phyloP scores from a whole-genome alignment of 2,113 vertebrate genomes.

The Pyrgilauda ruficollis region DNA sequence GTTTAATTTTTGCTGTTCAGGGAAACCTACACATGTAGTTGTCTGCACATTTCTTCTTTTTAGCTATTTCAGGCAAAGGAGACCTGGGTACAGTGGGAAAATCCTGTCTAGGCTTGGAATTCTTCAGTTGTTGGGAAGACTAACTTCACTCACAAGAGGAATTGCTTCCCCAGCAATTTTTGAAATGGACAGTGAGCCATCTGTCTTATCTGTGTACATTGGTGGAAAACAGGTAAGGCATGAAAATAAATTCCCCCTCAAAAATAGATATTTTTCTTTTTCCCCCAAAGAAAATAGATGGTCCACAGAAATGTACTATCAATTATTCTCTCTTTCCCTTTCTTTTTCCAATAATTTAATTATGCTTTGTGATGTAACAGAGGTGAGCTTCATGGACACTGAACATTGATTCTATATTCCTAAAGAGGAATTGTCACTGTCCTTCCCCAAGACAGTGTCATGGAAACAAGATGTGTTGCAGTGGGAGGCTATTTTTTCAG shows the following conservation, averaged over 20 bases:
- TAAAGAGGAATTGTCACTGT: neutral
- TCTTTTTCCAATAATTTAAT: neutral
- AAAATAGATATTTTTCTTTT: neutral
- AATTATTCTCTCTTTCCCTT: neutral
- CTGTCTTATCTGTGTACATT: neutral
- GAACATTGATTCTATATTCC: neutral
- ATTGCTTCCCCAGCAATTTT: neutral
- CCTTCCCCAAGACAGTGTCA: neutral
- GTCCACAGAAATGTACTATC: neutral
- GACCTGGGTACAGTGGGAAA: neutral
- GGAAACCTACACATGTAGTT: neutral
- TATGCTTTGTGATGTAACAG: neutral
- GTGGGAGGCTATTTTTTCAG: neutral
- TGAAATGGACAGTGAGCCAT: neutral
- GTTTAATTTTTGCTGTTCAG: neutral
- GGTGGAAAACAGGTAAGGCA: neutral
- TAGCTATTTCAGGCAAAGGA: neutral
- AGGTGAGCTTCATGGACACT: neutral
- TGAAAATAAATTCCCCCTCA: neutral
- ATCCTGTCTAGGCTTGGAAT: neutral
- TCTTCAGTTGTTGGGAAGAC: neutral
- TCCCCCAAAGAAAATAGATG: neutral
- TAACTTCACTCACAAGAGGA: neutral
- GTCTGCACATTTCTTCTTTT: neutral
- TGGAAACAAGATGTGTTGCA: neutral